Base-by-base conservation (phyloP, 2,888 invertebrate genomes). In the Tachina grossa region DNA sequence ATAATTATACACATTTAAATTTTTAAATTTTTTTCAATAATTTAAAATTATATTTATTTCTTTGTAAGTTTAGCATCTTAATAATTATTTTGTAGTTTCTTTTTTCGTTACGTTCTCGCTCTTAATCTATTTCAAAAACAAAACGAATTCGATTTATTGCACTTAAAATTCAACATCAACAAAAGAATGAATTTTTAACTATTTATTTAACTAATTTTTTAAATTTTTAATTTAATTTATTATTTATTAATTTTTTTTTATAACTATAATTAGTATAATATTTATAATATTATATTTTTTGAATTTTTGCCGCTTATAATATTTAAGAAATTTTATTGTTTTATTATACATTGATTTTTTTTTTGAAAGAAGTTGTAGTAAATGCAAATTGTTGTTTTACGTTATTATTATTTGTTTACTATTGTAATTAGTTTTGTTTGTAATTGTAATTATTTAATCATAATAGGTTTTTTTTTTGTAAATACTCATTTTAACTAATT, bases 21-120 rank as follows among this genome's bases (percentile, higher is more conserved):
- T 13, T 31, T 9, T 2, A 39, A n/a, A n/a, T 31, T 77, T 59
- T 76, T 75, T 83, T 83, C 77, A 63, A 75, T 82, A 85, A 82
- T 82, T 85, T 75, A 65, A 82, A 85, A 85, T 79, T 85, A 83
- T 79, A 72, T 85, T 85, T 85, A 79, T 85, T 83, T 79, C 6
- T 71, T 83, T 47, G 16, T 66, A 53, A 71, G 47, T 79, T 85
- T 51, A 66, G 71, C 71, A 83, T 81, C 45, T 68, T 68, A 10
- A 59, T 49, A 43, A 11, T 31, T 22, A 9, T 31, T 47, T 53
- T 41, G 10, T 63, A 11, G 10, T 49, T 41, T 22, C 43, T 68
- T n/a, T 39, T 63, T 66, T 61, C 53, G 22, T 79, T 31, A 31
- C 6, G 6, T 31, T 31, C 6, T 31, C 31, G 6, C 43, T 85